phyloP scores from a whole-genome alignment of 2,797 vertebrate genomes.

The Hoplostethus atlanticus region DNA sequence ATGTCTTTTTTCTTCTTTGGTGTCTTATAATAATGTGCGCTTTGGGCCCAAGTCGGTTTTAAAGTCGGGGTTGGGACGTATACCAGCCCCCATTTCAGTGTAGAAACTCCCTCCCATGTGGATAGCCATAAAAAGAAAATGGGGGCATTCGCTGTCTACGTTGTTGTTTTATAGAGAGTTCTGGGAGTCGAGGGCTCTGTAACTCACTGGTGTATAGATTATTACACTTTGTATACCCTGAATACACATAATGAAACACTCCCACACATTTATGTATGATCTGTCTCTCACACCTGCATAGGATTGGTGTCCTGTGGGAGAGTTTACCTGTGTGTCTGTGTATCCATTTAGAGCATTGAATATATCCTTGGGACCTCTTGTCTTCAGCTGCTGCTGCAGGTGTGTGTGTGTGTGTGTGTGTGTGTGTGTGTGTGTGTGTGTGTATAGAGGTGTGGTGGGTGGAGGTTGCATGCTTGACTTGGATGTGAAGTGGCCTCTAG shows the following conservation, averaged over 20 bases:
- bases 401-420: constrained; percentile 10
- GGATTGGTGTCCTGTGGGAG: constrained; percentile 31
- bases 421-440: constrained; percentile 1
- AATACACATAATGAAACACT: constrained; percentile 68
- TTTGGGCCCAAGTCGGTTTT: constrained; percentile 18
- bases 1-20: constrained; percentile 31
- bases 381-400: constrained; percentile 24
- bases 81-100: constrained; percentile 44
- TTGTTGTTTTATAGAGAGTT: constrained; percentile 50
- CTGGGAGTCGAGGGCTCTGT: constrained; percentile 22
- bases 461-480: constrained; percentile 42
- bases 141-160: constrained; percentile 39
- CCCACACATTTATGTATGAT: constrained; percentile 23
- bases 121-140: constrained; percentile 57
- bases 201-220: constrained; percentile 54
- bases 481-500: constrained; percentile 32
- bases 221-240: constrained; percentile 53
- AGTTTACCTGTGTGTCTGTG: constrained; percentile 46
- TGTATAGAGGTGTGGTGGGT: constrained; percentile 10
- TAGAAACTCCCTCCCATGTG: constrained; percentile 48
- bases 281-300: constrained; percentile 32
- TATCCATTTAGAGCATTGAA: constrained; percentile 28
- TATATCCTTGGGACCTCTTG: constrained; percentile 24
- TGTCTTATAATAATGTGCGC: constrained; percentile 43
- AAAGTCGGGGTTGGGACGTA: constrained; percentile 38